Base-by-base conservation (phyloP, 2,888 invertebrate species). In the Cheilosia pagana region DNA sequence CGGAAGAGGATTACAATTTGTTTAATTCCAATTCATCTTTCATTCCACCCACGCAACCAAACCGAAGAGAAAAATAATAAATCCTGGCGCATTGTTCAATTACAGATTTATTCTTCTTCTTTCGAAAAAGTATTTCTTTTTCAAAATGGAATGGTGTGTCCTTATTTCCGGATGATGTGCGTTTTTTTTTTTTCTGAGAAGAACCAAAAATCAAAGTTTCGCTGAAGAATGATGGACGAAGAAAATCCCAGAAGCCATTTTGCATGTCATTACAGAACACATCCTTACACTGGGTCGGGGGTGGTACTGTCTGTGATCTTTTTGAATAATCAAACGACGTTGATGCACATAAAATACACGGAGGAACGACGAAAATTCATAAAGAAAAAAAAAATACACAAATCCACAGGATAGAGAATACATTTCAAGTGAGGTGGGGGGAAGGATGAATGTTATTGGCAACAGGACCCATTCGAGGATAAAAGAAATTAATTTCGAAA, bases 401-500 rank as follows among this genome's bases (percentile, higher is more conserved):
- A 76, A 60, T 65, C 81, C 53, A 59, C 28, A 45, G 76, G 65
- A 53, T 53, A 71, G 59, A 52, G 41, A 55, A 67, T 39, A 41
- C 16, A 41, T 19, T 10, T n/a, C 7, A 14, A 19, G 45, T 0
- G 31, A n/a, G n/a, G 16, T 6, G 16, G 2, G 52, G 45, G 7
- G 52, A 55, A 43, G 43, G 41, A 62, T 55, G 43, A 71, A 53
- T 76, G 45, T 62, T 43, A 35, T 63, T 75, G 45, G 62, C 55
- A 70, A 75, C 45, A 55, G 67, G 75, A 79, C 70, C 65, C 79
- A 71, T 79, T 85, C 75, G 65, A 75, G 75, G 74, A 85, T 79
- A 75, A 81, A 81, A 72, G 85, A 85, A 85, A 85, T 85, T 85
- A 85, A 85, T 85, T 85, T 85, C 71, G 62, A 85, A 81, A 85